These are phyloP conservation scores for Drosophila punjabiensis DNA, from an alignment of 1,140 invertebrate genomes.

Conservation along the genomic window DNA sequence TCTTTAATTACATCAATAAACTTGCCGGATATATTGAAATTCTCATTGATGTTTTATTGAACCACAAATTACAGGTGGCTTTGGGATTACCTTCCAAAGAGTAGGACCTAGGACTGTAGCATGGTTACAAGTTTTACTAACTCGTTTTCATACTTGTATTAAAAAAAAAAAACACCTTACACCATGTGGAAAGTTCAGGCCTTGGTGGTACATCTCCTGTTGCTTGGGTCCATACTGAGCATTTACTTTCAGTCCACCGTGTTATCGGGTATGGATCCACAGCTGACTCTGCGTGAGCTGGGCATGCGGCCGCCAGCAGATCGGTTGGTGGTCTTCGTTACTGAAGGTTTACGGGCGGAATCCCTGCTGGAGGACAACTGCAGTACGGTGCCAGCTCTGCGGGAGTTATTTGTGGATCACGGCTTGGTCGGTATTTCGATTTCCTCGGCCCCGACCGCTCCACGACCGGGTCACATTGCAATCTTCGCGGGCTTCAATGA, in stretches of 20 bases:
- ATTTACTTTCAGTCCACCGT: conserved; percentile 89
- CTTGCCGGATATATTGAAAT: conserved; percentile 70
- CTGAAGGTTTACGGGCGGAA: conserved; percentile 95
- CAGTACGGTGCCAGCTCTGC: conserved; percentile 50
- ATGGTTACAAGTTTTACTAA: background rate
- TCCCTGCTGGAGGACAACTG: conserved; percentile 88
- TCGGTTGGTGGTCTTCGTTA: conserved; percentile 92
- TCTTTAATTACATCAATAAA: conserved; percentile 82
- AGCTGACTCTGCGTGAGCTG: conserved; percentile 82
- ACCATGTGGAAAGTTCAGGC: conserved; percentile 76
- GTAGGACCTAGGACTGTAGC: background rate
- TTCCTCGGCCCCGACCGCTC: conserved; percentile 97
- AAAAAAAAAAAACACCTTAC: background rate
- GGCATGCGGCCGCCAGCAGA: conserved; percentile 89
- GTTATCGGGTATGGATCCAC: conserved; percentile 86
- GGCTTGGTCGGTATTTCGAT: conserved; percentile 95
- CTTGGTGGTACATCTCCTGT: conserved; percentile 86
- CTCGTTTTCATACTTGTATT: conserved; percentile 2
- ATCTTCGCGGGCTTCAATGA: conserved; percentile 97
- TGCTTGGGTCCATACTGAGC: conserved; percentile 88
- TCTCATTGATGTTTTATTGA: no score
- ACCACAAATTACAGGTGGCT: background rate
- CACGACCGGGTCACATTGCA: conserved; percentile 97
- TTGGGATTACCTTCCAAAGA: background rate
- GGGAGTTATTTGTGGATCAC: conserved; percentile 77